Conservation (phyloP, 1,140 invertebrate species). For the Ooceraea biroi region DNA sequence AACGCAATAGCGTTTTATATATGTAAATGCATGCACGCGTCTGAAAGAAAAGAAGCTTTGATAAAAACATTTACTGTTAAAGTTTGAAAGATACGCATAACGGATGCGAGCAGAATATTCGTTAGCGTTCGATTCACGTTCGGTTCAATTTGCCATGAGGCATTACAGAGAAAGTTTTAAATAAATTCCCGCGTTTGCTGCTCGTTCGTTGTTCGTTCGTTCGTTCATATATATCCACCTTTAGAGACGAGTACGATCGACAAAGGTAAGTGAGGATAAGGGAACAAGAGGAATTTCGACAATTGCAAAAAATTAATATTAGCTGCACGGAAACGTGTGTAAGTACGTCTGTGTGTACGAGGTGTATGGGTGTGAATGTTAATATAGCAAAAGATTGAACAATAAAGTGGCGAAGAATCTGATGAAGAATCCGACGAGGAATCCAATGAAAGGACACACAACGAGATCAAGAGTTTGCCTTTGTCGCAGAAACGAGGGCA, state of each 20-base stretch:
- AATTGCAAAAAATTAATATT: conserved; percentile 3
- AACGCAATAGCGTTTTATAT: not conserved
- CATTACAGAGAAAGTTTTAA: conserved; percentile 46
- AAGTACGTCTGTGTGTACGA: no score
- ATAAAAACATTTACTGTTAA: not conserved
- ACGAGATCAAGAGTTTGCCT: not conserved
- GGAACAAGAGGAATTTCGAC: conserved; percentile 25
- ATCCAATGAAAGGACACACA: not conserved
- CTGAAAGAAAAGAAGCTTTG: not conserved
- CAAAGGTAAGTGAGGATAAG: not conserved
- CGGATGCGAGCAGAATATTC: not conserved
- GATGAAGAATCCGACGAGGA: no score
- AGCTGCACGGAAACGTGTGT: not conserved
- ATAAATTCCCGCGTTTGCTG: conserved; percentile 33
- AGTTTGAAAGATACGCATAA: not conserved
- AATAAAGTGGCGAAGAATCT: not conserved
- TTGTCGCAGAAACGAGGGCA: conserved; percentile 27
- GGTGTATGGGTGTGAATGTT: no score
- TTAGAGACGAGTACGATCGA: not conserved
- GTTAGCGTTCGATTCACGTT: conserved; percentile 4
- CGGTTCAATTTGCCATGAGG: not conserved
- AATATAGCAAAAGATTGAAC: not conserved
- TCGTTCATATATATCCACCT: not conserved
- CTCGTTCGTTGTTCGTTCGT: conserved; percentile 28
- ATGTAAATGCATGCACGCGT: not conserved